Conservation (phyloP, 2,888 invertebrate species). For the Nematopogon swammerdamellus region DNA sequence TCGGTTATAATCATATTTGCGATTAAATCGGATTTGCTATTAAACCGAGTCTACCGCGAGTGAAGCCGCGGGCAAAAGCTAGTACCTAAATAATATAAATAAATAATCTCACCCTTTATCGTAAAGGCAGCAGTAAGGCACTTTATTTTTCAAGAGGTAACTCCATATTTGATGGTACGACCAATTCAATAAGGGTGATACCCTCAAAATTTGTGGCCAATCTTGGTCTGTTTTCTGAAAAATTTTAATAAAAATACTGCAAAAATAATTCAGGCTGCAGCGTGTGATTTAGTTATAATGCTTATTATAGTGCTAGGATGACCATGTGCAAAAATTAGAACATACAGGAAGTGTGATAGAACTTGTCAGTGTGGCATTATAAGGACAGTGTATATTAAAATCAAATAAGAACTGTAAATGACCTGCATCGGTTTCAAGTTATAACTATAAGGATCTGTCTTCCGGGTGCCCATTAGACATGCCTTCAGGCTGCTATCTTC, state of each 20-base stretch:
- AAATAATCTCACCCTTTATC: constrained; percentile 74
- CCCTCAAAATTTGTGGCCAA: constrained; percentile 89
- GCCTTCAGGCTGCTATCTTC: constrained; percentile 66
- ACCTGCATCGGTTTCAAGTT: constrained; percentile 69
- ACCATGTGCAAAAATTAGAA: no score
- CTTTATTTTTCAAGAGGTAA: constrained; percentile 70
- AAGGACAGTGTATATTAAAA: no score
- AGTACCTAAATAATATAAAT: background rate
- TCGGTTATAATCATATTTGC: no score
- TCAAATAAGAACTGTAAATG: no score
- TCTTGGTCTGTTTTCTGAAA: constrained; percentile 75
- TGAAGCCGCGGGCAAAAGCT: no score
- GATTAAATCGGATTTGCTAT: no score
- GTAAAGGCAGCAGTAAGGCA: constrained; percentile 91
- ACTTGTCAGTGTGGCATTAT: no score
- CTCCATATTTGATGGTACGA: constrained; percentile 88
- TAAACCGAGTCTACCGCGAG: no score
- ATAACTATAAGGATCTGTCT: constrained; percentile 80
- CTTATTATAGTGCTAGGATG: no score
- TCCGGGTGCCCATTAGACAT: constrained; percentile 88
- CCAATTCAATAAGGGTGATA: constrained; percentile 92
- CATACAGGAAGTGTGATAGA: no score
- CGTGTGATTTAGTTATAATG: no score
- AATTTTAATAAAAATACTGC: constrained; percentile 1
- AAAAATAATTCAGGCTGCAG: no score